These are phyloP conservation scores for Girardia tigrina DNA, from an alignment of 2,888 invertebrate genomes.

Conservation along the genomic window DNA sequence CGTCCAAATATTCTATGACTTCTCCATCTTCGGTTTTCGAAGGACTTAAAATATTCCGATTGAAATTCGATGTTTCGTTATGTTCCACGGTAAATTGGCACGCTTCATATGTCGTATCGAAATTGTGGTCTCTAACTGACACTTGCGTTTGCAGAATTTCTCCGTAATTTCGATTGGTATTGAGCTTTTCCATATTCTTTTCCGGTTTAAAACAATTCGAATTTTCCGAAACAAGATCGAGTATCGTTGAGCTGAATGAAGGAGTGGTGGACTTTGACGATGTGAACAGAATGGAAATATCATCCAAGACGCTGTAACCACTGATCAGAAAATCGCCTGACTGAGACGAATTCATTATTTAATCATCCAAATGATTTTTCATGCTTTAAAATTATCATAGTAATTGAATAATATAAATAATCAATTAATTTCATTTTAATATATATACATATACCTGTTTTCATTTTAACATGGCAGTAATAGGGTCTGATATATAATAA, in stretches of 20 bases:
- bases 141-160: background rate
- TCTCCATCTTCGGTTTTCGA: too few species aligned
- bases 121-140: background rate
- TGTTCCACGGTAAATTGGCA: background rate
- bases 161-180: background rate
- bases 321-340: background rate
- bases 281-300: conserved; percentile 17
- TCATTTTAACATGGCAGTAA: too few species aligned
- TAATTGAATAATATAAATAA: too few species aligned
- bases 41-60: too few species aligned
- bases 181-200: background rate
- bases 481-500: too few species aligned
- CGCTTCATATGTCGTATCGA: conserved; percentile 3
- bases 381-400: too few species aligned
- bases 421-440: too few species aligned
- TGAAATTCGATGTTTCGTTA: too few species aligned
- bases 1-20: too few species aligned
- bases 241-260: background rate
- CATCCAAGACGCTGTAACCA: conserved; percentile 1
- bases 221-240: background rate
- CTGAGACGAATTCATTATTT: conserved; percentile 17
- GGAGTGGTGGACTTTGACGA: conserved; percentile 15
- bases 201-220: background rate
- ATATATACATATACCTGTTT: too few species aligned
- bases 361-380: too few species aligned